Conservation (phyloP, 2,888 invertebrate genomes). For the Eilema caniola region DNA sequence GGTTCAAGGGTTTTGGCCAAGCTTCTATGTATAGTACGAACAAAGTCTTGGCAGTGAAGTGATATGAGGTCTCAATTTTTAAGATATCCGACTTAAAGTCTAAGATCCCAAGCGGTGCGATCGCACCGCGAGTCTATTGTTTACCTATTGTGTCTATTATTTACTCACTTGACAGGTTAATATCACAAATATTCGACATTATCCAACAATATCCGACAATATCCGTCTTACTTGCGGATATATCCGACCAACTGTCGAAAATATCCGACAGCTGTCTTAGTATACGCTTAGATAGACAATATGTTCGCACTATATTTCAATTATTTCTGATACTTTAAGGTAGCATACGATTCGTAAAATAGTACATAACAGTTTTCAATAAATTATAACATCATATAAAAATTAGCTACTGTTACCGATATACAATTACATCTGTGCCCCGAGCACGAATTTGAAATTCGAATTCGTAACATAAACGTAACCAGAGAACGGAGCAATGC, state of each 20-base stretch:
- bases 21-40: neutral
- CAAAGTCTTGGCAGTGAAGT: neutral
- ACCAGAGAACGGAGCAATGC: no score
- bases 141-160: no score
- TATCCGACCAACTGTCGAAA: neutral
- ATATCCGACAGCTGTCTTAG: neutral
- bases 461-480: no score
- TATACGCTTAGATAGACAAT: neutral
- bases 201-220: neutral
- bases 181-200: no score
- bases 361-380: conserved; percentile 20
- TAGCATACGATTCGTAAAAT: conserved; percentile 34
- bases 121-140: no score
- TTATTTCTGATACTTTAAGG: conserved; percentile 41
- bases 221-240: neutral
- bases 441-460: no score
- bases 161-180: no score
- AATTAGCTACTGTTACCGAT: conserved; percentile 10
- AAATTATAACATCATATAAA: conserved; percentile 14
- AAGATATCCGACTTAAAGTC: neutral
- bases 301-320: conserved; percentile 16
- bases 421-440: neutral
- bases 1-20: neutral
- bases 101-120: no score
- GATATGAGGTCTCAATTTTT: neutral